Evolutionary conservation across 1,140 invertebrate genomes (phyloP), one percentile per base, ranked within the genome.

Genomic region (Sipha flava): DNA sequence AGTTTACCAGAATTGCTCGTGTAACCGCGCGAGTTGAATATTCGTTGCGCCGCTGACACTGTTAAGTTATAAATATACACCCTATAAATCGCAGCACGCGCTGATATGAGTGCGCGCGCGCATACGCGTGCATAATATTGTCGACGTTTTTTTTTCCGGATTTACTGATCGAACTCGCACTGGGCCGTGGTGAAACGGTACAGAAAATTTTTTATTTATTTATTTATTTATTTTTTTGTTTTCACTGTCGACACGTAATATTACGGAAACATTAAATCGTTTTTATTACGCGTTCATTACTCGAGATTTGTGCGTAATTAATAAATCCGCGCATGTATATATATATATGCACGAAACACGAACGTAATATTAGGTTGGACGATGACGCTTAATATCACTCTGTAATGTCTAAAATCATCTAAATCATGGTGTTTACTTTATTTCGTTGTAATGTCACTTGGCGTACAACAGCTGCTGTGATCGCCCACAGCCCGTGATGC

Each of bases 391-490:
- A 40, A 66, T 37, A 12, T 1, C 34, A 40, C 31, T n/a, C n/a
- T 4, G 18, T 37, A 12, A 21, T 62, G n/a, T 34, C 21, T n/a
- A 62, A 62, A 16, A 31, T 62, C 29, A 31, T 1, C 31, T 68
- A 45, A 37, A 29, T 43, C 40, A 45, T 47, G 21, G 14, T 70
- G 66, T 70, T 70, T 70, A 70, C 66, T 26, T 47, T 47, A 47
- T 70, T 47, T 29, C 40, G 66, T 70, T 70, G 66, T 47, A 70
- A 70, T 70, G 66, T 70, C 66, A 47, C 43, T 70, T 70, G 66
- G 66, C 66, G 66, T 29, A 47, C 37, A 59, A 77, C 52, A 77
- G 73, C 52, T 77, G 52, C 23, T 77, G 52, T 16, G 31, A 57
- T 75, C 73, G 73, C 73, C 73, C 34, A 77, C 73, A 37, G 52